Evolutionary conservation across 1,140 invertebrate genomes (phyloP), one percentile per base, ranked within the genome.

Genomic region (Ostrea denselamellosa): DNA sequence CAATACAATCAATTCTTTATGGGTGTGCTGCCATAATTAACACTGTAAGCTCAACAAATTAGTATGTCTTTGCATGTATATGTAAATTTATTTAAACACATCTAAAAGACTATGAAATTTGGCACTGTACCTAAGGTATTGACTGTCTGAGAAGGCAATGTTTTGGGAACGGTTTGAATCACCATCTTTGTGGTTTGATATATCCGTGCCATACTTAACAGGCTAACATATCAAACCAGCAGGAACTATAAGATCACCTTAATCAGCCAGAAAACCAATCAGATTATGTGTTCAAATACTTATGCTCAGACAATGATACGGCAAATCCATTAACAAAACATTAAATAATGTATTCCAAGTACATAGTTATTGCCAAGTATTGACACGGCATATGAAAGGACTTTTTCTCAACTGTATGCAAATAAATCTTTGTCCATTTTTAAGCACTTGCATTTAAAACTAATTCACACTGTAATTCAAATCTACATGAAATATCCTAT

Each of bases 291-390:
- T 25, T 77, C 68, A 77, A 77, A 77, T 77, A 77, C 68, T 77
- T 77, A 77, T 28, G 28, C 25, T 77, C 68, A 77, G 25, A 77
- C 68, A 77, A 77, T 77, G 68, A 77, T 77, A 77, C 17, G 68
- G 68, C 68, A 77, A 77, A 77, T 77, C 68, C 68, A 77, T 77
- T 77, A 77, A 77, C 68, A 77, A 77, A 77, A 77, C 68, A 77
- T 77, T 77, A 77, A 77, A 77, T 77, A 44, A 77, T 28, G 68
- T 34, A 22, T 34, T 34, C 4, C 28, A 34, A 77, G 68, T 77
- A 25, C 28, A 14, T 25, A 34, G 68, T 77, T 25, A 77, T 77
- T 77, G 68, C 68, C 68, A 77, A 77, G 68, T 77, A 77, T 77
- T 77, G 68, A 77, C 25, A 77, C 68, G 25, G 68, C 68, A 25